These are phyloP conservation scores for Limenitis camilla DNA, from an alignment of 2,888 invertebrate species.

Conservation along the genomic window DNA sequence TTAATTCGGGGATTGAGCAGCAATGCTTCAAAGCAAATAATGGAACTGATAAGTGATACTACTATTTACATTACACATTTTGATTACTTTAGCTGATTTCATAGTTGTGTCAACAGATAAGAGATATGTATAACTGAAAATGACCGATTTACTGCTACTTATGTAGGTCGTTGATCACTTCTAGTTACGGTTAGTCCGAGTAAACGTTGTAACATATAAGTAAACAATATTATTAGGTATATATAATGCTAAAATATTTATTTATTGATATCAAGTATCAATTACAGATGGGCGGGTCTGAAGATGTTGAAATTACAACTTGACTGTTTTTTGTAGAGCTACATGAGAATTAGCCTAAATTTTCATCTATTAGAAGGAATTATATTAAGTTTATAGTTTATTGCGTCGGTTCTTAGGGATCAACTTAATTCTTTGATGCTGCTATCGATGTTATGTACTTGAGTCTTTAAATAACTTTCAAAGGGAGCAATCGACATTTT, in stretches of 20 bases:
- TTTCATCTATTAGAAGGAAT: too few relatives aligned
- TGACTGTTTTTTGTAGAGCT: too few relatives aligned
- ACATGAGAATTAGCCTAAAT: too few relatives aligned
- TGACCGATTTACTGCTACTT: conserved; percentile 3
- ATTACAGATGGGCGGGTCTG: too few relatives aligned
- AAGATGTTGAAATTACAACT: too few relatives aligned
- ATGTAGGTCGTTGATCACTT: conserved; percentile 13
- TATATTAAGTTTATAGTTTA: too few relatives aligned
- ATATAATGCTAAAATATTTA: too few relatives aligned
- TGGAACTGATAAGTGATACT: conserved; percentile 3
- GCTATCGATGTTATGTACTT: too few relatives aligned
- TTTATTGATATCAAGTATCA: too few relatives aligned
- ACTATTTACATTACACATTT: conserved; percentile 18
- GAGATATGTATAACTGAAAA: conserved; percentile 7
- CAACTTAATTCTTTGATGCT: too few relatives aligned
- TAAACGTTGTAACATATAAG: neutral
- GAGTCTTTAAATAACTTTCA: conserved; percentile 3
- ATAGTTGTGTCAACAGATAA: conserved; percentile 17
- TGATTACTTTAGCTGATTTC: conserved; percentile 25
- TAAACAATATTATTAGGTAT: too few relatives aligned
- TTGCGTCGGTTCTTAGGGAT: too few relatives aligned
- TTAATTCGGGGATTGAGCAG: conserved; percentile 39
- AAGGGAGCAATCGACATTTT: conserved; percentile 9
- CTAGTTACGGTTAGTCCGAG: neutral
- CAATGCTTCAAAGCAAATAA: conserved; percentile 11